Percentiles rank a stretch among this genome's conserved stretches.
Conservation (phyloP, 2,113 vertebrate species). For the Bos javanicus region DNA sequence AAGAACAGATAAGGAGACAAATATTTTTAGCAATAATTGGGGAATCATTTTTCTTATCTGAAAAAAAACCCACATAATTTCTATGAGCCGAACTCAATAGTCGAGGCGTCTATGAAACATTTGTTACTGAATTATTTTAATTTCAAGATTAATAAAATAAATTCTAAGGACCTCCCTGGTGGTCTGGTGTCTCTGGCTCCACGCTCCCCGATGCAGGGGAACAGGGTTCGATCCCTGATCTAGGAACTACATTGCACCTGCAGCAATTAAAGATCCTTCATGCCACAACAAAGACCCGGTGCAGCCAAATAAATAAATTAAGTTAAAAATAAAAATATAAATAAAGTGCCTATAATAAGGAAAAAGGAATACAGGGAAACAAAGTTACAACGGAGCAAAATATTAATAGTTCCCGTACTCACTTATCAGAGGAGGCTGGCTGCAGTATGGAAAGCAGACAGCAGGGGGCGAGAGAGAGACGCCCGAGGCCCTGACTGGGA, state of each 20-base stretch:
- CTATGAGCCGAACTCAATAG: not conserved
- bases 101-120: not conserved
- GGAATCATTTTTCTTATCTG: not conserved
- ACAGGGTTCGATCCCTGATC: not conserved
- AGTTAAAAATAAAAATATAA: not conserved
- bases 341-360: not conserved
- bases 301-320: not conserved
- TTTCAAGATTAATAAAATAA: not conserved
- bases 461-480: not conserved
- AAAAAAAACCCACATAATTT: not conserved
- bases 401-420: not conserved
- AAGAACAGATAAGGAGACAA: not conserved
- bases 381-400: not conserved
- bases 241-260: not conserved
- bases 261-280: not conserved
- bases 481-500: not conserved
- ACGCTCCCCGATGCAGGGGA: accelerated
- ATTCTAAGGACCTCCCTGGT: not conserved
- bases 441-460: not conserved
- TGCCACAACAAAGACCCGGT: not conserved
- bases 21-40: not conserved
- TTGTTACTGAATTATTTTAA: not conserved
- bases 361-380: not conserved
- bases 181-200: not conserved
- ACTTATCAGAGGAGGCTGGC: not conserved